Conservation (phyloP, 2,888 invertebrate genomes). For the Stomorhina lunata region DNA sequence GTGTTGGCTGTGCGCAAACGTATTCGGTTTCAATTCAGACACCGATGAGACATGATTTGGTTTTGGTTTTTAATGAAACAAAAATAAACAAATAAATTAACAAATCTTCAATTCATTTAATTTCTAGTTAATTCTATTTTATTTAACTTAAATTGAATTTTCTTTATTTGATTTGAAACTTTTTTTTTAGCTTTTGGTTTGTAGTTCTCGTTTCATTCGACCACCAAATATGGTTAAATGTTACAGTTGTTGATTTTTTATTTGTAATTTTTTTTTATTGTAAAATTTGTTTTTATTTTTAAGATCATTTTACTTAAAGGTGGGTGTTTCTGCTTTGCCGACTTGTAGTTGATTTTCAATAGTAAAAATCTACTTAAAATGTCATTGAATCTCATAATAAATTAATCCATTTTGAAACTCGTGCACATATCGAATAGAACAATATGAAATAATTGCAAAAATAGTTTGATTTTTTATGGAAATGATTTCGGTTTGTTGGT, state of each 20-base stretch:
- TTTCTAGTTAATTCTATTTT: conserved; percentile 37
- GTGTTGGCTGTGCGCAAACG: conserved; percentile 11
- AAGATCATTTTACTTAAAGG: conserved; percentile 39
- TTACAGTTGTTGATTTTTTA: conserved; percentile 61
- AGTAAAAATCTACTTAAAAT: background rate
- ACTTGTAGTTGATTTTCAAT: conserved; percentile 2
- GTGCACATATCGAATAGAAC: background rate
- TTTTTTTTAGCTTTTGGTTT: conserved; percentile 18
- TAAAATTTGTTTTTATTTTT: conserved; percentile 15
- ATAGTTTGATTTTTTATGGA: too few relatives aligned
- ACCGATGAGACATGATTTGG: conserved; percentile 41
- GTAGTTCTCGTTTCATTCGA: conserved; percentile 18
- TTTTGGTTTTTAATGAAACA: background rate
- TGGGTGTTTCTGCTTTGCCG: conserved; percentile 24
- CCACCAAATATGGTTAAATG: conserved; percentile 63
- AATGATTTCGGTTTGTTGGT: too few relatives aligned
- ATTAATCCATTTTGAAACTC: conserved; percentile 9
- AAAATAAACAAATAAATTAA: conserved; percentile 34
- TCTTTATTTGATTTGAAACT: background rate
- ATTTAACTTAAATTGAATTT: background rate
- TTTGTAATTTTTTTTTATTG: conserved; percentile 3
- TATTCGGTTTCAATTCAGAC: conserved; percentile 40
- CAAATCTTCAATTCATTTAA: background rate
- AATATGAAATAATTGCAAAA: background rate
- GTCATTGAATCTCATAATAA: conserved; percentile 22